Conservation (phyloP, 2,797 vertebrate genomes). For the Sebastes taczanowskii region DNA sequence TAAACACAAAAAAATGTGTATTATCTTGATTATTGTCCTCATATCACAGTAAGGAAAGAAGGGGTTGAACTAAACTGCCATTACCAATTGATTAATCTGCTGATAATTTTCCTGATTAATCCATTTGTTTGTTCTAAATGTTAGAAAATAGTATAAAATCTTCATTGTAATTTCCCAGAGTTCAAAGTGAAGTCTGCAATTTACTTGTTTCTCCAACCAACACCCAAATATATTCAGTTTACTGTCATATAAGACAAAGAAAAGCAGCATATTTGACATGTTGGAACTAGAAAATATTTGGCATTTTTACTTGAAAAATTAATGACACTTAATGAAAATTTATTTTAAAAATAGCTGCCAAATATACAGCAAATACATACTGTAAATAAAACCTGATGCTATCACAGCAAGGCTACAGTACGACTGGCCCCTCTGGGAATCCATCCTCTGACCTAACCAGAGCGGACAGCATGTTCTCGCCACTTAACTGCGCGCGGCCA, state of each 20-base stretch:
- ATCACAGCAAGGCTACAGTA: background rate
- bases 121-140: background rate
- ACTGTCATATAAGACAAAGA: background rate
- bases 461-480: slow-evolving; percentile 49
- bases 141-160: background rate
- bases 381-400: background rate
- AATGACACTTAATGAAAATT: background rate
- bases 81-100: background rate
- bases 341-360: background rate
- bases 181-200: background rate
- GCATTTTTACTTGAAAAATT: background rate
- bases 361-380: background rate
- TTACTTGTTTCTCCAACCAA: background rate
- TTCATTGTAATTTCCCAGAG: background rate
- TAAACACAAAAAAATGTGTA: background rate
- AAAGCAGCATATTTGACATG: background rate
- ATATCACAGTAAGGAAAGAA: background rate
- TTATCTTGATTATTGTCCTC: background rate
- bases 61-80: background rate
- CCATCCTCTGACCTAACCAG: slow-evolving; percentile 37
- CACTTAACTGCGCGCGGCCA: slow-evolving; percentile 42
- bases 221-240: background rate
- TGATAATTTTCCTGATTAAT: background rate
- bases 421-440: slow-evolving; percentile 28
- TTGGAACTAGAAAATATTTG: background rate